Conservation (phyloP, 2,797 vertebrate genomes). For the Macroramphosus scolopax region DNA sequence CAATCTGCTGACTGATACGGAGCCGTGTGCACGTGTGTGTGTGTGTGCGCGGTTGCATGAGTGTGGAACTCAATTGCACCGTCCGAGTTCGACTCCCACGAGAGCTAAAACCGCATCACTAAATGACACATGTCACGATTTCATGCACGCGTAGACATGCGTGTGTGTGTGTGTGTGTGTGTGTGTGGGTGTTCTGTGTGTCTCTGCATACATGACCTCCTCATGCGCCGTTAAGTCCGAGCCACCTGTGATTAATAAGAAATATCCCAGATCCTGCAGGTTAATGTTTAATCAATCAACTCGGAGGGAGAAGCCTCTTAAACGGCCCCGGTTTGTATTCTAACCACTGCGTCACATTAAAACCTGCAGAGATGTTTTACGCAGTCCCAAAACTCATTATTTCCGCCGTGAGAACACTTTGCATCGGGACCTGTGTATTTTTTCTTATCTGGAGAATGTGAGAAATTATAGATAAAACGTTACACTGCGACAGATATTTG, state of each 20-base stretch:
- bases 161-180: conserved; percentile 17
- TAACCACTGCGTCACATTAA: conserved; percentile 62
- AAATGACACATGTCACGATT: conserved; percentile 48
- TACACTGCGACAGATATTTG: no score
- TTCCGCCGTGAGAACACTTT: conserved; percentile 48
- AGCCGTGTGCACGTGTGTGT: conserved; percentile 27
- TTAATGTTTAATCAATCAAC: conserved; percentile 79
- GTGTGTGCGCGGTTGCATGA: conserved; percentile 10
- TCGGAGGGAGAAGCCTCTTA: conserved; percentile 56
- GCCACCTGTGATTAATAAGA: conserved; percentile 77
- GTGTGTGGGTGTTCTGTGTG: conserved; percentile 1
- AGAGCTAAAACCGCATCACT: conserved; percentile 21
- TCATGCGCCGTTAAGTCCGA: conserved; percentile 62
- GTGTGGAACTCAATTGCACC: conserved; percentile 29
- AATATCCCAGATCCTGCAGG: conserved; percentile 73
- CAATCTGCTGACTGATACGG: conserved; percentile 58
- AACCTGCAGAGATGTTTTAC: conserved; percentile 45
- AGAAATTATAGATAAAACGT: no score
- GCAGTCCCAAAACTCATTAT: conserved; percentile 52
- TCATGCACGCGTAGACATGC: conserved; percentile 11
- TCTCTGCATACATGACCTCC: conserved; percentile 30
- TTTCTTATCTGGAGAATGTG: conserved; percentile 1
- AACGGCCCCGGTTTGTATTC: conserved; percentile 69
- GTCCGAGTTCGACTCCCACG: conserved; percentile 40
- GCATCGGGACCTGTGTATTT: background rate